Evolutionary conservation across 2,888 invertebrate species (phyloP).

Genomic region (Hypolimnas misippus): DNA sequence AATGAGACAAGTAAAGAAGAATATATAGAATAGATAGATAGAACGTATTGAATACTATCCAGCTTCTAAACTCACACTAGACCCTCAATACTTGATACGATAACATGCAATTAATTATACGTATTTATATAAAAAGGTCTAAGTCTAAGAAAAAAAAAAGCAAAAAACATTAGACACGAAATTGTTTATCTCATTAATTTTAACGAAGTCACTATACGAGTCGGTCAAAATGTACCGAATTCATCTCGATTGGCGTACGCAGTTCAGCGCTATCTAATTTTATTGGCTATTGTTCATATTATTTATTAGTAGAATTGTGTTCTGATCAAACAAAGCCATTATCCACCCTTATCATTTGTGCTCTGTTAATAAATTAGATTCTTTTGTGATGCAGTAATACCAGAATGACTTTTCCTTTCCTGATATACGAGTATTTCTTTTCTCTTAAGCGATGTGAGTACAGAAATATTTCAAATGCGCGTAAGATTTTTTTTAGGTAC

Average conservation of each 20-base stretch:
- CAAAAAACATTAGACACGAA: not conserved
- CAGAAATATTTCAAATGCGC: not conserved
- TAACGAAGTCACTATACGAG: constrained; percentile 30
- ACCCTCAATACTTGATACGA: no score
- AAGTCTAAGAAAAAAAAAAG: not conserved
- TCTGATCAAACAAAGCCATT: constrained; percentile 73
- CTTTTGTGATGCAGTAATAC: constrained; percentile 29
- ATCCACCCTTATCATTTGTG: constrained; percentile 65
- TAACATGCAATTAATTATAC: no score
- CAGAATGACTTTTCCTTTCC: constrained; percentile 18
- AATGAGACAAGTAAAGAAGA: no score
- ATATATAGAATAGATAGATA: no score
- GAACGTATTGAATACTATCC: no score
- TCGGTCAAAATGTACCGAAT: constrained; percentile 32
- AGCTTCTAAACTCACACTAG: no score
- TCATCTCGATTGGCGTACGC: constrained; percentile 61
- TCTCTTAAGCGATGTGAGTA: not conserved
- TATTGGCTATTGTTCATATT: constrained; percentile 78
- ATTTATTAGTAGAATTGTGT: constrained; percentile 78
- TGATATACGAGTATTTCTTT: no score
- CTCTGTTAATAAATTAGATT: constrained; percentile 73
- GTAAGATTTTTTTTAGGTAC: not conserved
- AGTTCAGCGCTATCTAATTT: constrained; percentile 72
- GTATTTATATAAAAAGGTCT: no score
- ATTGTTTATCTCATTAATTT: constrained; percentile 34